Conservation (phyloP, 2,113 vertebrate genomes). For the Axis porcinus region DNA sequence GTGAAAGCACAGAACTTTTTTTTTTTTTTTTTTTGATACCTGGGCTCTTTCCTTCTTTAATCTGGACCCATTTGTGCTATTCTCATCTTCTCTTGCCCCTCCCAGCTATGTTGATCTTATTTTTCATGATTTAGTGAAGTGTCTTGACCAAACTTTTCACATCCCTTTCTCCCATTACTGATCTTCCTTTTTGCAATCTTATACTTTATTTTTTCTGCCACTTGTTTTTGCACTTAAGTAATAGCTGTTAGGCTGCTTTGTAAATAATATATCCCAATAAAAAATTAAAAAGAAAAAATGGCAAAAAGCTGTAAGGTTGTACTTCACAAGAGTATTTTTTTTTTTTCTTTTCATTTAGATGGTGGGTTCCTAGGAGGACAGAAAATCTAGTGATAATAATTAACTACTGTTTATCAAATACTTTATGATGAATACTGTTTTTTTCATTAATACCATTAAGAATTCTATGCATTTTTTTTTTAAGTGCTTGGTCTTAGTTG, state of each 20-base stretch:
- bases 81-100: background rate
- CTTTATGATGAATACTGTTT: slow-evolving; percentile 4
- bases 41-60: background rate
- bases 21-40: background rate
- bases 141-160: background rate
- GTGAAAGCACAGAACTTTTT: background rate
- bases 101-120: background rate
- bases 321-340: background rate
- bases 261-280: background rate
- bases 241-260: background rate
- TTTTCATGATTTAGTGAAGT: background rate
- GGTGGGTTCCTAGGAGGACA: background rate
- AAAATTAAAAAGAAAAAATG: background rate
- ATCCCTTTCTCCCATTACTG: background rate
- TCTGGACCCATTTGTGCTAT: background rate
- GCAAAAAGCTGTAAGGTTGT: background rate
- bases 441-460: background rate
- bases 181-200: background rate
- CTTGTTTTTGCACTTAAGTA: background rate
- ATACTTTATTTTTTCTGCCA: background rate
- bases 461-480: background rate
- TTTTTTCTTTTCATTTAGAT: background rate
- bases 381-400: slow-evolving; percentile 7
- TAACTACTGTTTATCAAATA: background rate
- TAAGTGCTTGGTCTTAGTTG: background rate